phyloP scores from a whole-genome alignment of 2,797 vertebrate genomes.

The Acipenser ruthenus region DNA sequence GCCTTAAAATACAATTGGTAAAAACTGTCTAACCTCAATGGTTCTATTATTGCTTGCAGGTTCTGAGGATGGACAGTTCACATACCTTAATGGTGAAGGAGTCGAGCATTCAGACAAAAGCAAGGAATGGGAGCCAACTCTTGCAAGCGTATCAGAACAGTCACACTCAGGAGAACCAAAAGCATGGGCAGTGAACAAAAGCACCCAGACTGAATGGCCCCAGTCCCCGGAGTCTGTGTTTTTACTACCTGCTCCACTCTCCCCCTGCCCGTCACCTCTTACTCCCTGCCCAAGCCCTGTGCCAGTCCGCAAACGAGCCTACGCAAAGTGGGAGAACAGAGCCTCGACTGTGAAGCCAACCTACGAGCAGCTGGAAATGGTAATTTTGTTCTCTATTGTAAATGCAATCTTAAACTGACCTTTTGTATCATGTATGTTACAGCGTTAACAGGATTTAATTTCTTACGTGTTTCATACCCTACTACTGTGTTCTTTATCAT shows the following conservation, averaged over 20 bases:
- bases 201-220: constrained; percentile 76
- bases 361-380: constrained; percentile 73
- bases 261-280: constrained; percentile 29
- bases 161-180: constrained; percentile 62
- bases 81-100: constrained; percentile 62
- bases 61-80: constrained; percentile 71
- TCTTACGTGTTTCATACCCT: background rate
- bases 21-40: too few species aligned
- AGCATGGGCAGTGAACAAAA: constrained; percentile 63
- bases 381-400: constrained; percentile 32
- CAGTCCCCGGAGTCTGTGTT: constrained; percentile 16
- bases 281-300: constrained; percentile 75
- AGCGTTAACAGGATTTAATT: background rate
- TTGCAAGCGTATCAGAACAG: constrained; percentile 57
- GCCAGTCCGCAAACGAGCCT: constrained; percentile 71
- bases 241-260: background rate
- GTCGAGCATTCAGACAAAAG: constrained; percentile 55
- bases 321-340: constrained; percentile 89
- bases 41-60: constrained; percentile 35
- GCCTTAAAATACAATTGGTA: too few species aligned
- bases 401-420: background rate
- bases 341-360: constrained; percentile 61
- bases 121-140: constrained; percentile 72
- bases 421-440: background rate
- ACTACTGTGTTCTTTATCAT: background rate